Evolutionary conservation across 1,140 invertebrate genomes (phyloP).

Genomic region (Drosophila tropicalis): DNA sequence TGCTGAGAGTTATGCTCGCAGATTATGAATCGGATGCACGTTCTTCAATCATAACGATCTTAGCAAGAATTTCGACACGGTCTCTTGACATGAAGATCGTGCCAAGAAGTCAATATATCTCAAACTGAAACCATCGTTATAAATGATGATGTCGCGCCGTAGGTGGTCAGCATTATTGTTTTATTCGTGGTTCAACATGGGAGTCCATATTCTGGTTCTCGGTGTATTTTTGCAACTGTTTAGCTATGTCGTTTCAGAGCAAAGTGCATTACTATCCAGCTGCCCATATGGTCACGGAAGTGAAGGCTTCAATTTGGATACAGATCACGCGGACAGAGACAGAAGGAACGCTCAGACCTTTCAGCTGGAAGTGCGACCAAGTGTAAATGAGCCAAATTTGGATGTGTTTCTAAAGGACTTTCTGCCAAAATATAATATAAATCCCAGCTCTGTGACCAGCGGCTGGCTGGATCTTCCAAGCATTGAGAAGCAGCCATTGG

Average conservation of each 20-base stretch:
- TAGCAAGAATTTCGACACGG: slow-evolving; percentile 60
- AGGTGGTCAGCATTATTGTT: slow-evolving; percentile 38
- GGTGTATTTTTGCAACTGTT: slow-evolving; percentile 17
- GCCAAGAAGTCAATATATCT: slow-evolving; percentile 34
- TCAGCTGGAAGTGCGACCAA: slow-evolving; percentile 35
- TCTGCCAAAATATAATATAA: slow-evolving; percentile 42
- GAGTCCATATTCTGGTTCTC: slow-evolving; percentile 25
- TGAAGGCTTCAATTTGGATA: background rate
- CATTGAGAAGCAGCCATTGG: slow-evolving; percentile 3
- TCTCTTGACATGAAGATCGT: slow-evolving; percentile 44
- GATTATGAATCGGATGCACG: slow-evolving; percentile 37
- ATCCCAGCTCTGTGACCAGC: slow-evolving; percentile 7
- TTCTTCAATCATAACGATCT: slow-evolving; percentile 58
- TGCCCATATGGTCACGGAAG: slow-evolving; percentile 43
- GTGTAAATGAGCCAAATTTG: slow-evolving; percentile 43
- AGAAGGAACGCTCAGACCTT: slow-evolving; percentile 33
- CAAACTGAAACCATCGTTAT: background rate
- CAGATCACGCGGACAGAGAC: background rate
- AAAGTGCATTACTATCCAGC: slow-evolving; percentile 9
- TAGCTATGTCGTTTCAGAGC: background rate
- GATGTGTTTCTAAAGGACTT: slow-evolving; percentile 51
- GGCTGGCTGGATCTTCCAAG: slow-evolving; percentile 27
- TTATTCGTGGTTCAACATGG: slow-evolving; percentile 27
- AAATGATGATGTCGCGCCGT: background rate
- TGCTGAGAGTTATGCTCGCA: slow-evolving; percentile 42